A percentile compares a stretch with the other conserved stretches of the same genome.
Evolutionary conservation across 2,113 vertebrate species (phyloP).

Genomic region (Platichthys stellatus): DNA sequence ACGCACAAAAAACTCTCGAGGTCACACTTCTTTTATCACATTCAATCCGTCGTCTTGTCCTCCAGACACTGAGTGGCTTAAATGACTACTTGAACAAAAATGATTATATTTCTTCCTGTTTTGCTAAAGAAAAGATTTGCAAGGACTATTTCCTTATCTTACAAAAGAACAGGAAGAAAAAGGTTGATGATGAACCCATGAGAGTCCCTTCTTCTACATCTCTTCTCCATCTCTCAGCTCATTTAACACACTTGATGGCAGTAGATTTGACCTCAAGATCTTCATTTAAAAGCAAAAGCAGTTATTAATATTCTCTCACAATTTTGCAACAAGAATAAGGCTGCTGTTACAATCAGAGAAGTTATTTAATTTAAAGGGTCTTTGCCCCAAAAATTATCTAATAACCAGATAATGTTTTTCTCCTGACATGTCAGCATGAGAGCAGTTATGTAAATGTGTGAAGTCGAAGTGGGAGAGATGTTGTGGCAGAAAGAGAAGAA

Average conservation of each 20-base stretch:
- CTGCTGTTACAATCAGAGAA: not conserved
- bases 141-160: not conserved
- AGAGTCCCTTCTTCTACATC: slow-evolving; percentile 12
- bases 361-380: not conserved
- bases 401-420: not conserved
- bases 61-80: not conserved
- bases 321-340: not conserved
- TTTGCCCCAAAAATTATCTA: too few relatives aligned
- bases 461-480: slow-evolving; percentile 29
- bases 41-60: not conserved
- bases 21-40: not conserved
- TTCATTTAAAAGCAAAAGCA: slow-evolving; percentile 25
- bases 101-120: not conserved
- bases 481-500: slow-evolving; percentile 19
- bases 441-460: slow-evolving; percentile 38
- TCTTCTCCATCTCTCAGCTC: not conserved
- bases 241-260: slow-evolving; percentile 8
- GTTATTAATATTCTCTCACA: slow-evolving; percentile 21
- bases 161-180: slow-evolving; percentile 2
- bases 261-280: slow-evolving; percentile 27
- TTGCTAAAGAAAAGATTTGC: not conserved
- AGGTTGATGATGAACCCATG: slow-evolving; percentile 6
- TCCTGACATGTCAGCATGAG: not conserved
- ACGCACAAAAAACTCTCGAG: not conserved
- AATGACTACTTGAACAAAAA: not conserved